These are phyloP conservation scores for Neomorphus geoffroyi DNA, from an alignment of 2,797 vertebrate genomes.

Conservation along the genomic window DNA sequence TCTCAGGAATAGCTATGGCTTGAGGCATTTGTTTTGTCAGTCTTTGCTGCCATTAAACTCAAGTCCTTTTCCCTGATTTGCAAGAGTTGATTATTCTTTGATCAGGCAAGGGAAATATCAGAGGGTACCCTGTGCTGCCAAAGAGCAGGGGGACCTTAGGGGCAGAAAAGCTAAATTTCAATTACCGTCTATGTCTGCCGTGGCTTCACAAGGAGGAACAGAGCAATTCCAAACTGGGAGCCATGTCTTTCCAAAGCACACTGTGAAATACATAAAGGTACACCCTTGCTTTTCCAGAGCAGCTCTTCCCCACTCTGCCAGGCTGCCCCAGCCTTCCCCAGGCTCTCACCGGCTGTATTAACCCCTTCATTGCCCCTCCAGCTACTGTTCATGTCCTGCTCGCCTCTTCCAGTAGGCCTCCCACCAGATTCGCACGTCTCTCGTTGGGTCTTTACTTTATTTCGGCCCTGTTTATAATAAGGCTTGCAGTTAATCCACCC, in stretches of 20 bases:
- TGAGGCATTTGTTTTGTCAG: conserved; percentile 23
- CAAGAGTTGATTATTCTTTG: background rate
- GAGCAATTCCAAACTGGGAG: background rate
- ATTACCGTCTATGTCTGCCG: background rate
- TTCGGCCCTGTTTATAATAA: background rate
- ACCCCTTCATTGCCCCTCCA: background rate
- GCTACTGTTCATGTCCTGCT: accelerated
- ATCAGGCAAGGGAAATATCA: background rate
- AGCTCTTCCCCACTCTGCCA: background rate
- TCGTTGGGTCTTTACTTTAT: background rate
- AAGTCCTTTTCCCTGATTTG: background rate
- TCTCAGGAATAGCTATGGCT: background rate
- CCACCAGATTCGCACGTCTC: too few species aligned
- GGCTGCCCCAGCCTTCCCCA: background rate
- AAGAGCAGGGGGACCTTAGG: background rate
- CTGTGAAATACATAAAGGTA: background rate
- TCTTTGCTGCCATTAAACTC: background rate
- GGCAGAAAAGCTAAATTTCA: background rate
- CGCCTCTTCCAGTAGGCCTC: background rate
- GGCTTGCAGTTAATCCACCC: conserved; percentile 1
- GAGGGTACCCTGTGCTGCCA: background rate
- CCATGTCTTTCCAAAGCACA: too few species aligned
- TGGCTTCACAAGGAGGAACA: background rate
- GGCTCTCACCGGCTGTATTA: accelerated
- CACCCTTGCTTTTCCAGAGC: background rate